Evolutionary conservation across 2,113 vertebrate species (phyloP).

Genomic region (Gobius niger): DNA sequence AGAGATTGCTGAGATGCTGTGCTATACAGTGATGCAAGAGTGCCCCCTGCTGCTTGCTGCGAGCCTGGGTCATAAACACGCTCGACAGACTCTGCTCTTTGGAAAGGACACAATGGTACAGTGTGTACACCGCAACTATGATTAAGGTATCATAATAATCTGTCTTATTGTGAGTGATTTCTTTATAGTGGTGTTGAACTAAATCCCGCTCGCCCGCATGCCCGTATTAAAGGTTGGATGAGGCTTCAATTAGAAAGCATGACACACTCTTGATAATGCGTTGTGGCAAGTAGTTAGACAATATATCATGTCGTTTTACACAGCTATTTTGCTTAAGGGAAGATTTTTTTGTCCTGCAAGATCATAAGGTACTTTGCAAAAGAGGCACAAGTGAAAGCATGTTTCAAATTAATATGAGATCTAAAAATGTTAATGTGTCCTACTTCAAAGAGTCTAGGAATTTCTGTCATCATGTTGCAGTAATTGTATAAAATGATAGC

Average conservation of each 20-base stretch:
- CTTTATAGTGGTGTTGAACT: conserved; percentile 56
- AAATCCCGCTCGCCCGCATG: conserved; percentile 47
- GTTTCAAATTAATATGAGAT: not conserved
- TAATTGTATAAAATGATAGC: not conserved
- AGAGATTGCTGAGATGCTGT: conserved; percentile 7
- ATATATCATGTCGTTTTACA: conserved; percentile 51
- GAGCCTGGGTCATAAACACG: conserved; percentile 40
- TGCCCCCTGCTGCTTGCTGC: conserved; percentile 85
- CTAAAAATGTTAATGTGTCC: not conserved
- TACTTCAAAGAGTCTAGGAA: not conserved
- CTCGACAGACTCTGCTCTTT: conserved; percentile 29
- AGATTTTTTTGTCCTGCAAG: conserved; percentile 30
- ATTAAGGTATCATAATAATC: conserved; percentile 62
- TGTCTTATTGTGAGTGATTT: conserved; percentile 56
- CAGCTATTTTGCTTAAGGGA: conserved; percentile 26
- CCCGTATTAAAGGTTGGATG: conserved; percentile 46
- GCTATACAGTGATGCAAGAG: conserved; percentile 83
- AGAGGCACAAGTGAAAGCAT: conserved; percentile 28
- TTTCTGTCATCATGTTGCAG: no score
- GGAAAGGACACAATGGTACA: conserved; percentile 33
- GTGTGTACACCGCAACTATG: conserved; percentile 23
- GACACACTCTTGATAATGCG: conserved; percentile 54
- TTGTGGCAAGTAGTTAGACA: conserved; percentile 35
- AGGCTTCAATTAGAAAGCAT: conserved; percentile 49
- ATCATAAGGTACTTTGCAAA: conserved; percentile 47